phyloP scores from a whole-genome alignment of 2,797 vertebrate species.

The Macrochelys suwanniensis region DNA sequence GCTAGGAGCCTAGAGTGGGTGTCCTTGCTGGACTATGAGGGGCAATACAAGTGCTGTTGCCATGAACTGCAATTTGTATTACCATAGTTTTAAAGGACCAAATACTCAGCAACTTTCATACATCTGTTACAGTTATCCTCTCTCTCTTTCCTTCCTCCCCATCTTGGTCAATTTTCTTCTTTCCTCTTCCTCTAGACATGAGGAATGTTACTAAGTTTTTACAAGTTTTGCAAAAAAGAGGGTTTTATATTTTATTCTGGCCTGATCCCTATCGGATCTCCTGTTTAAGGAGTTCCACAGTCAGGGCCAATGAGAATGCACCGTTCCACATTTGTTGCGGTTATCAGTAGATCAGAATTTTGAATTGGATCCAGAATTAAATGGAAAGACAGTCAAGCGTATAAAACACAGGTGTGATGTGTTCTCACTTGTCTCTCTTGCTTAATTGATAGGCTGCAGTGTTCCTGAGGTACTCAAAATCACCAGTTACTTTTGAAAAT shows the following conservation, averaged over 20 bases:
- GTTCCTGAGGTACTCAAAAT: slow-evolving; percentile 48
- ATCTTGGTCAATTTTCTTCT: neutral
- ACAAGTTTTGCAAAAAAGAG: neutral
- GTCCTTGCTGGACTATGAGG: neutral
- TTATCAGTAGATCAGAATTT: slow-evolving; percentile 27
- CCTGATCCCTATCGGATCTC: neutral
- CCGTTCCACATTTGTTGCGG: neutral
- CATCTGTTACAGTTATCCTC: neutral
- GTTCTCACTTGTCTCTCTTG: slow-evolving; percentile 42
- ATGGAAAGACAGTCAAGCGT: slow-evolving; percentile 55
- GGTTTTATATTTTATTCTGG: neutral
- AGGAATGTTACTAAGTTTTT: neutral
- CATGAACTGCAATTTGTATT: neutral
- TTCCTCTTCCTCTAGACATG: neutral
- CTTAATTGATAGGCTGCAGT: slow-evolving; percentile 26
- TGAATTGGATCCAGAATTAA: slow-evolving; percentile 55
- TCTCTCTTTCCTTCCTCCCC: neutral
- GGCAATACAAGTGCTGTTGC: neutral
- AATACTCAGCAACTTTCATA: neutral
- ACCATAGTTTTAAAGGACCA: neutral
- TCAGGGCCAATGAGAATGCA: neutral
- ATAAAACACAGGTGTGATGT: slow-evolving; percentile 14
- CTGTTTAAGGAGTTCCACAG: neutral
- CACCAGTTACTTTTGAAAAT: slow-evolving; percentile 43
- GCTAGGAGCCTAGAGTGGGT: neutral